Conservation (phyloP, 2,113 vertebrate genomes). For the Puma concolor region DNA sequence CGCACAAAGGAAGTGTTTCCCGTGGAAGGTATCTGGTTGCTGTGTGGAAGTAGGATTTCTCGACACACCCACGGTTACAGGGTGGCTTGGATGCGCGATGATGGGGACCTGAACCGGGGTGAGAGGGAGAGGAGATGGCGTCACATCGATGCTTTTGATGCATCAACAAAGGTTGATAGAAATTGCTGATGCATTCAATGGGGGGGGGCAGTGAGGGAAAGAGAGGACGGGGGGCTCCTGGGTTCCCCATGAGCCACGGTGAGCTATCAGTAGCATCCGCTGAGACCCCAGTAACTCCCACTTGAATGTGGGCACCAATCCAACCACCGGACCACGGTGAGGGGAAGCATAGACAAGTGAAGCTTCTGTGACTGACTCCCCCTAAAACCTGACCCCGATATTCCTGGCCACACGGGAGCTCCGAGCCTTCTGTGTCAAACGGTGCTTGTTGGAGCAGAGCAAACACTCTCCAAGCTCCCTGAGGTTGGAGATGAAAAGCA, state of each 20-base stretch:
- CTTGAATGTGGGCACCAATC: accelerated
- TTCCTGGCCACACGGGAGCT: accelerated
- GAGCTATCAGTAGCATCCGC: accelerated
- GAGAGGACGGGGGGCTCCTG: not conserved
- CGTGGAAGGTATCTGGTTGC: not conserved
- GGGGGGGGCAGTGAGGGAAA: no score
- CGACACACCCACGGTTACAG: no score
- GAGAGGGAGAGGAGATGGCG: accelerated
- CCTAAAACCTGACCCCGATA: no score
- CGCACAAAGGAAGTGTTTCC: no score
- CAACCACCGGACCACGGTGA: accelerated
- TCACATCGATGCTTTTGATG: accelerated
- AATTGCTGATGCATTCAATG: accelerated
- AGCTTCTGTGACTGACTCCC: accelerated
- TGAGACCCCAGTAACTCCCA: accelerated
- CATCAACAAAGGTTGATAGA: no score
- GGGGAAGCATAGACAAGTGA: accelerated
- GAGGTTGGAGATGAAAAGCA: not conserved
- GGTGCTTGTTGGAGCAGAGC: not conserved
- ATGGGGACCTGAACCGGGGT: accelerated
- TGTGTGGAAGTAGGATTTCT: no score
- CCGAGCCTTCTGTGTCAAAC: no score
- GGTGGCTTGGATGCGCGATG: no score
- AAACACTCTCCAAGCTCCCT: accelerated
- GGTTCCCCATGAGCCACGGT: accelerated